Base-by-base conservation (phyloP, 1,140 invertebrate genomes). In the Drosophila varians region DNA sequence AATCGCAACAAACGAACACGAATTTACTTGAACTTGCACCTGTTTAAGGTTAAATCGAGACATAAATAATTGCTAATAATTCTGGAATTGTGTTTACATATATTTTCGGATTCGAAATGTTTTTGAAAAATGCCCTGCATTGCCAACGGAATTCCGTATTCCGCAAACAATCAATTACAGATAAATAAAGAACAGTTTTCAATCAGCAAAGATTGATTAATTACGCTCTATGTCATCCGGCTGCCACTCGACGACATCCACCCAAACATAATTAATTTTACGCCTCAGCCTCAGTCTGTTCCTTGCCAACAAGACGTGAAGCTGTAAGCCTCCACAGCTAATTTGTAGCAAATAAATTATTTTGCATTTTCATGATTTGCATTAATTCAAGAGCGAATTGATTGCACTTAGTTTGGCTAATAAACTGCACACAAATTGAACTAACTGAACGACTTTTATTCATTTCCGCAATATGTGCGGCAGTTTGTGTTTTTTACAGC, bases 311-410 rank as follows among this genome's bases (percentile, higher is more conserved):
- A 28, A 12, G 21, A 25, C 8, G 16, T 31, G 51, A 43, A 34
- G 61, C 21, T 16, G 9, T 26, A 28, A 38, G 57, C 79, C 80
- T 54, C 26, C 75, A 72, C 56, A 62, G 9, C 55, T 42, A 75
- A 83, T 71, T 74, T 75, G 66, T 21, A 75, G 75, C 79, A 53
- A 78, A 84, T 84, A 74, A 84, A 78, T 84, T 84, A 46, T 64
- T 42, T 61, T 61, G 34, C 23, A 49, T 40, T 38, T 53, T 47
- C 72, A 86, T 47, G 57, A 79, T 86, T 86, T 65, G 75, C 80
- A 84, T 86, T 66, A 38, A 47, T 55, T 84, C 80, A 84, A 84
- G 80, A 73, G 48, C 80, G 49, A 69, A 69, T 76, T 76, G 74
- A 79, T 73, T 73, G 65, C 55, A 86, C 40, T 80, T 61, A 14